A percentile compares a stretch with the other conserved stretches of the same genome.
These are phyloP conservation scores for Sebastes nivosus DNA, from an alignment of 2,797 vertebrate genomes.

Conservation along the genomic window DNA sequence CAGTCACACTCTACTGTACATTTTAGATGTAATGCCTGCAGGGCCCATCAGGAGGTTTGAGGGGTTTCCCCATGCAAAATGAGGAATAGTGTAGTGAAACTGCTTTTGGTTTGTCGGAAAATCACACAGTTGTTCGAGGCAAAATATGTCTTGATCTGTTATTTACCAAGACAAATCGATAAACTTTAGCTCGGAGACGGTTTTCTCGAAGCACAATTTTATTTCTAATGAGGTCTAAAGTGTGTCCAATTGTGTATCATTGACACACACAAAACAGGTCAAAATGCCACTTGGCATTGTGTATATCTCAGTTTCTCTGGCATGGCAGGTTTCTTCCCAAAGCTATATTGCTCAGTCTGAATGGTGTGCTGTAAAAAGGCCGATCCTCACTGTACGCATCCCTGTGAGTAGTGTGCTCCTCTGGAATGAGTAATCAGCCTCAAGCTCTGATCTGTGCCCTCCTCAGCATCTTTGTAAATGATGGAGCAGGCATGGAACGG, in stretches of 20 bases:
- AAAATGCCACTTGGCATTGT: not conserved
- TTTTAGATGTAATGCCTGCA: not conserved
- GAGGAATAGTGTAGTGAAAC: not conserved
- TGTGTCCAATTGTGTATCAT: not conserved
- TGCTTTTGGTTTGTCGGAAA: not conserved
- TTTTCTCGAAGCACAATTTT: not conserved
- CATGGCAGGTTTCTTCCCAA: conserved; percentile 4
- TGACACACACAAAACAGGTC: not conserved
- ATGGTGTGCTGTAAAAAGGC: not conserved
- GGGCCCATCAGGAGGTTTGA: not conserved
- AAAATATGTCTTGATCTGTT: not conserved
- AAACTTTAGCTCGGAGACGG: not conserved
- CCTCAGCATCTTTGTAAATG: not conserved
- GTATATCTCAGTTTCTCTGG: not conserved
- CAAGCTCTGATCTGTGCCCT: not conserved
- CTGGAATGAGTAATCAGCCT: conserved; percentile 18
- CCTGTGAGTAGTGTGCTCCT: not conserved
- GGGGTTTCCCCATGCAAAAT: not conserved
- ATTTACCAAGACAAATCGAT: not conserved
- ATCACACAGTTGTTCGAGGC: not conserved
- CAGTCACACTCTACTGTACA: not conserved
- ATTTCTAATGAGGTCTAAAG: not conserved
- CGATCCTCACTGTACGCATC: not conserved
- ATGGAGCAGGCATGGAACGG: not conserved
- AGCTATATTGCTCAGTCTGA: conserved; percentile 3